Base-by-base conservation (phyloP, 2,888 invertebrate genomes). In the Abrostola tripartita region DNA sequence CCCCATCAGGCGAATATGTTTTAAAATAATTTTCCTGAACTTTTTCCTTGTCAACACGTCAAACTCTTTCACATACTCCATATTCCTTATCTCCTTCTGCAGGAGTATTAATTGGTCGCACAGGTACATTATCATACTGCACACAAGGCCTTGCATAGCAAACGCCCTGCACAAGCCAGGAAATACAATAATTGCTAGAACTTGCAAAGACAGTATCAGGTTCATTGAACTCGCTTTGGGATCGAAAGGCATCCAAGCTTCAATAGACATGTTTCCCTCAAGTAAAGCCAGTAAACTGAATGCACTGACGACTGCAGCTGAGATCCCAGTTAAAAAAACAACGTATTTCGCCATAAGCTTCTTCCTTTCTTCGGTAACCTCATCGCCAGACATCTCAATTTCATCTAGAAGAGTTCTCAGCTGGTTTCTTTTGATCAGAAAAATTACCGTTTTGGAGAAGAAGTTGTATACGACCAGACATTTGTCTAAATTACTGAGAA, bases 231-330 rank as follows among this genome's bases (percentile, higher is more conserved):
- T 88, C 62, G 88, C 81, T 41, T 76, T 69, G 0, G 87, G 85
- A 51, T 93, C 87, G 50, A 93, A 93, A 0, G 93, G 93, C 81
- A 93, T 78, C 93, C 92, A 93, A 0, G 89, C 85, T 59, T 91
- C 91, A 0, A 92, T 56, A 0, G 84, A 69, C 86, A 92, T 82
- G 56, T 90, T 89, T 11, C 86, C 86, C 63, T 89, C 85, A 5
- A 81, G 74, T 7, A 86, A 65, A 24, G 88, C 84, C 10, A 88
- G 41, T 0, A 80, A 59, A 61, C 83, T 81, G 40, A 93, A 91
- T 0, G 82, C 71, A 0, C 78, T 64, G 0, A 87, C 70, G 0
- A 88, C 61, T 0, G 71, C 63, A 0, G 85, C 73, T 9, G 84
- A 77, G 10, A 86, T 53, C 2, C 70, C 41, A 11, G 87, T 85